Percentiles rank a stretch among this genome's conserved stretches.
These are phyloP conservation scores for Samia ricini DNA, from an alignment of 1,140 invertebrate genomes.

Conservation along the genomic window DNA sequence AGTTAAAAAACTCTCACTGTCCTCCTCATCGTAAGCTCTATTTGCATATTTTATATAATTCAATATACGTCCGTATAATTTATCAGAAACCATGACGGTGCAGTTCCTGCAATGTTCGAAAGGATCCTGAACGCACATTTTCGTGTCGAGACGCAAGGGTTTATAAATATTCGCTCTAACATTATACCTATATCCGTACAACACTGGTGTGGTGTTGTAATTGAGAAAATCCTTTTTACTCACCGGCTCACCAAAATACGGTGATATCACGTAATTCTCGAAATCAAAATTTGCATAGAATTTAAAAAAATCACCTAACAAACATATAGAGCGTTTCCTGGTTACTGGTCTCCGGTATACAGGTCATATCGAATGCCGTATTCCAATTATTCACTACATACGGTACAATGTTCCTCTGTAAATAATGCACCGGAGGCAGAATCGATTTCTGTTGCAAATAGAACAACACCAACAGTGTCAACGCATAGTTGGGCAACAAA, in stretches of 20 bases:
- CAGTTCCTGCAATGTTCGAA: conserved; percentile 80
- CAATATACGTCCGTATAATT: conserved; percentile 29
- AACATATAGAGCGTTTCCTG: conserved; percentile 50
- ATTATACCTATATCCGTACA: conserved; percentile 68
- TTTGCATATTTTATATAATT: conserved; percentile 28
- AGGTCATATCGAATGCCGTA: conserved; percentile 28
- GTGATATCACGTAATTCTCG: conserved; percentile 72
- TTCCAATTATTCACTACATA: conserved; percentile 45
- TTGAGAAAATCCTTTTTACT: conserved; percentile 62
- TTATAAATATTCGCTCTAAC: conserved; percentile 37
- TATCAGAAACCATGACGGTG: conserved; percentile 45
- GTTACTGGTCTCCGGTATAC: conserved; percentile 12
- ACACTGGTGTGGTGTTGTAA: conserved; percentile 43
- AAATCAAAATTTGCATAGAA: conserved; percentile 79
- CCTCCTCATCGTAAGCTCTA: conserved; percentile 18
- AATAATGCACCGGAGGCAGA: conserved; percentile 34
- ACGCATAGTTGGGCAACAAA: conserved; percentile 78
- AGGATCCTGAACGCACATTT: conserved; percentile 81
- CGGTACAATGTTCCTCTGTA: conserved; percentile 30
- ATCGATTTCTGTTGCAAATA: conserved; percentile 78
- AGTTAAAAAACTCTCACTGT: conserved; percentile 22
- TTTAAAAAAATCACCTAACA: conserved; percentile 80
- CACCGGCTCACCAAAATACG: conserved; percentile 73
- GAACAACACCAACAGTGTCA: conserved; percentile 80
- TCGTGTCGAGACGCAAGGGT: conserved; percentile 50